Evolutionary conservation across 2,113 vertebrate genomes (phyloP).

Genomic region (Thalassarche chlororhynchos): DNA sequence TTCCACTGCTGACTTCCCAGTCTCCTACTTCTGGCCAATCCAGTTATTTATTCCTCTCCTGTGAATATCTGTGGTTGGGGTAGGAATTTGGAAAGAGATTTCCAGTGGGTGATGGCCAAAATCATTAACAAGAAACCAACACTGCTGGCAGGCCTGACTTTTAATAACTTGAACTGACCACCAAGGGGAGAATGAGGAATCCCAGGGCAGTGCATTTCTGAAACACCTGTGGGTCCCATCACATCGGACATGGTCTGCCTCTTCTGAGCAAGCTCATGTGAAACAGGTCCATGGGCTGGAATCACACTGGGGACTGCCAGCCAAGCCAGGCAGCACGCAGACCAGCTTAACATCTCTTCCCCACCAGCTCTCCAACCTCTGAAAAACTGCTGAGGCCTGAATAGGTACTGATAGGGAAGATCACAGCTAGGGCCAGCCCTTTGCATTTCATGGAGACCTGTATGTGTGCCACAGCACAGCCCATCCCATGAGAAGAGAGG

Average conservation of each 20-base stretch:
- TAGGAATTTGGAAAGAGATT: slow-evolving; percentile 21
- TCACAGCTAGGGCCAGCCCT: not conserved
- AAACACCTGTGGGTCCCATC: not conserved
- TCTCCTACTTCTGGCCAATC: not conserved
- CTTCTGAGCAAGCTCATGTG: not conserved
- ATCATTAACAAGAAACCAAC: not conserved
- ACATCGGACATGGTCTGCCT: fast-evolving
- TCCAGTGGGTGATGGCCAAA: not conserved
- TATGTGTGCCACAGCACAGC: fast-evolving
- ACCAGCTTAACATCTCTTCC: not conserved
- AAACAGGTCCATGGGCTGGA: not conserved
- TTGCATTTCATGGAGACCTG: not conserved
- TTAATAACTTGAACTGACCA: not conserved
- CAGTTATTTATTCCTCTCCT: slow-evolving; percentile 3
- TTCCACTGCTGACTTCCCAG: slow-evolving; percentile 10
- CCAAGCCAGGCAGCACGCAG: not conserved
- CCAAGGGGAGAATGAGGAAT: not conserved
- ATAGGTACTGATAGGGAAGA: not conserved
- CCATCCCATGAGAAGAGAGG: not conserved
- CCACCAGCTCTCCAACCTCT: not conserved
- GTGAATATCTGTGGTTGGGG: not conserved
- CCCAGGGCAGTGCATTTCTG: not conserved
- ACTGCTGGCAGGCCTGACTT: not conserved
- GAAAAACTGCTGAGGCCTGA: not conserved
- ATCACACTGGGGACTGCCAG: not conserved